Conservation (phyloP, 2,113 vertebrate genomes). For the Odobenus rosmarus region DNA sequence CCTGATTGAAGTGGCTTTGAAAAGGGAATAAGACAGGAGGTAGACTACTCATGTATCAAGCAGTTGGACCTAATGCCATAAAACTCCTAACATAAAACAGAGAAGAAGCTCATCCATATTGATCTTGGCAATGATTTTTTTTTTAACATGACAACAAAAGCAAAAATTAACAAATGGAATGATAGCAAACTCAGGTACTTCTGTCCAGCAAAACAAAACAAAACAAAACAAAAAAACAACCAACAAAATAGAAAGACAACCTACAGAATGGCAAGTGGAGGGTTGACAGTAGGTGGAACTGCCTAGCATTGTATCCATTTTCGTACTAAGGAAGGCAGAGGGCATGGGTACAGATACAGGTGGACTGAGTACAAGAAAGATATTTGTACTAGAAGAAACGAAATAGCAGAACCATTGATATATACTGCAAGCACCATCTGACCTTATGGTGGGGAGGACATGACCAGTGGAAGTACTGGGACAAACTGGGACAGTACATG, state of each 20-base stretch:
- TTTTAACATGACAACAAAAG: background rate
- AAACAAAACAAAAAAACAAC: no score
- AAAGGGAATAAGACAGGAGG: background rate
- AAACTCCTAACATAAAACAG: background rate
- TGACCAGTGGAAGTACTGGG: background rate
- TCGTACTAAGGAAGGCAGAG: background rate
- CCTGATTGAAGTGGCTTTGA: background rate
- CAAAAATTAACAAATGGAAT: background rate
- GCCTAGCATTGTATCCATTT: background rate
- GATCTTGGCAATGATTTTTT: background rate
- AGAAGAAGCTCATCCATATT: background rate
- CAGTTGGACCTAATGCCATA: background rate
- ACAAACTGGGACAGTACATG: background rate
- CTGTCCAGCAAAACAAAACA: background rate
- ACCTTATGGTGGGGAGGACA: background rate
- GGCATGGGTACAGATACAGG: background rate
- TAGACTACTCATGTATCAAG: background rate
- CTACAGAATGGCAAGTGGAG: background rate
- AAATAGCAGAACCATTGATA: background rate
- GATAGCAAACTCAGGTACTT: background rate
- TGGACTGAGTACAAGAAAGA: background rate
- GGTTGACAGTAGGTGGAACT: background rate
- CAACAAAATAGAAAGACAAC: background rate
- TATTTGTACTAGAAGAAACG: background rate
- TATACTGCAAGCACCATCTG: background rate